Conservation (phyloP, 2,797 vertebrate species). For the Sebastes taczanowskii region DNA sequence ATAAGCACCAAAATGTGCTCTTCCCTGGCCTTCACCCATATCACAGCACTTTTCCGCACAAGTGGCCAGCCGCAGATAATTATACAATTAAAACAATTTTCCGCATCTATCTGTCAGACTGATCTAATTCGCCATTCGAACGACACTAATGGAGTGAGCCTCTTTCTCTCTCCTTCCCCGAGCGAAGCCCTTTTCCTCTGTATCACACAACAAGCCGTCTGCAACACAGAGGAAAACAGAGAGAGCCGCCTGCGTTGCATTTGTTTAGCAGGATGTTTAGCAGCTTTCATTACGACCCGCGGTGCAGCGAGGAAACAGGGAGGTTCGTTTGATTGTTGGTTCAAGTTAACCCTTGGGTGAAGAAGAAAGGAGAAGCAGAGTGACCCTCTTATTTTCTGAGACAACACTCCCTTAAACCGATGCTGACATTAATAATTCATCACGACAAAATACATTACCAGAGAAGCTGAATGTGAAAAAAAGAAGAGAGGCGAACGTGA, state of each 20-base stretch:
- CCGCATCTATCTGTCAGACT: constrained; percentile 77
- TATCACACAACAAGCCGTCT: constrained; percentile 49
- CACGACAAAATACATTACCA: constrained; percentile 49
- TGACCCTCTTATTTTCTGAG: constrained; percentile 66
- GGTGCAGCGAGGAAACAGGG: constrained; percentile 47
- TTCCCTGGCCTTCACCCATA: constrained; percentile 69
- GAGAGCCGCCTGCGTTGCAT: constrained; percentile 20
- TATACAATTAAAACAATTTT: constrained; percentile 85
- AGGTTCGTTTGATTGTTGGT: constrained; percentile 62
- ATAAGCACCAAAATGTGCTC: constrained; percentile 72
- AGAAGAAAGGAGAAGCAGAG: constrained; percentile 22
- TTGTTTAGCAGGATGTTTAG: constrained; percentile 66
- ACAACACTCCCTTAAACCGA: constrained; percentile 58
- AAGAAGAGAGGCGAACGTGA: constrained; percentile 5
- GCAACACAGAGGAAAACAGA: constrained; percentile 46
- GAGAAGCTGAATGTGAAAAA: constrained; percentile 18
- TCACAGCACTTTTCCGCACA: constrained; percentile 73
- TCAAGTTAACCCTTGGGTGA: constrained; percentile 70
- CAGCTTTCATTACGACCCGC: constrained; percentile 39
- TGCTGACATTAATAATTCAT: constrained; percentile 66
- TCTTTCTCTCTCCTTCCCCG: constrained; percentile 49
- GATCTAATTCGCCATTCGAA: constrained; percentile 76
- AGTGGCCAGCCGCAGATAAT: constrained; percentile 78
- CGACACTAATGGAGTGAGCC: constrained; percentile 67
- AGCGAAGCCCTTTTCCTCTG: constrained; percentile 56